Percentiles rank a stretch among this genome's conserved stretches.
phyloP scores from a whole-genome alignment of 1,140 invertebrate genomes.

The Archegozetes longisetosus region DNA sequence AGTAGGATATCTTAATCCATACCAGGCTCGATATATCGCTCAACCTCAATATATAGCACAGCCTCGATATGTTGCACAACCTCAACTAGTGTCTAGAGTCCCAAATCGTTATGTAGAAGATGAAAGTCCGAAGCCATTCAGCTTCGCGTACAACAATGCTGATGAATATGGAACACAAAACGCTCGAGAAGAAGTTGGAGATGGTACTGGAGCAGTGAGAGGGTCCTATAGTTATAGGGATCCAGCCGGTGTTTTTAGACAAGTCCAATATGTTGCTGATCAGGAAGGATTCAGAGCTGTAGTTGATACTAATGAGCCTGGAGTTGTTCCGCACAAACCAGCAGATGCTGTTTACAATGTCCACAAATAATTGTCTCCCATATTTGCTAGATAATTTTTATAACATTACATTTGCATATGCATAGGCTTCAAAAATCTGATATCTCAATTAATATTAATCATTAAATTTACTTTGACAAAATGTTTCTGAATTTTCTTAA shows the following conservation, averaged over 20 bases:
- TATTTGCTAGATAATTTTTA: not conserved
- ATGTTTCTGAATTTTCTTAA: too few relatives aligned
- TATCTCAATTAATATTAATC: too few relatives aligned
- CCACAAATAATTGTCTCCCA: not conserved
- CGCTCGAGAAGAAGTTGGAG: not conserved
- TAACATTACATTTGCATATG: too few relatives aligned
- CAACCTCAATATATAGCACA: not conserved
- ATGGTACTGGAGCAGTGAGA: slow-evolving; percentile 6
- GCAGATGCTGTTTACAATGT: not conserved
- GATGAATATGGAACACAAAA: slow-evolving; percentile 3
- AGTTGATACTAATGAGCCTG: slow-evolving; percentile 12
- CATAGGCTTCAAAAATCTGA: too few relatives aligned
- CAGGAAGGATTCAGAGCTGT: slow-evolving; percentile 14
- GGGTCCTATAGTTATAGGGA: slow-evolving; percentile 9
- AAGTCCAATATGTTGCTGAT: slow-evolving; percentile 14
- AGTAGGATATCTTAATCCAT: not conserved
- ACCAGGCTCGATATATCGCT: not conserved
- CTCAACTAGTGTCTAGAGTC: not conserved
- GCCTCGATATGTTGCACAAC: not conserved
- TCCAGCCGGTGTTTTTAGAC: not conserved
- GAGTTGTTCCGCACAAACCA: not conserved
- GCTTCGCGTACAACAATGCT: slow-evolving; percentile 18
- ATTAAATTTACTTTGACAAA: too few relatives aligned
- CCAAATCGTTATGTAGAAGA: not conserved
- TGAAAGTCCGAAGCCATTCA: slow-evolving; percentile 17